Percentiles rank a stretch among this genome's conserved stretches.
Evolutionary conservation across 1,140 invertebrate species (phyloP).

Genomic region (Drosophila paulistorum): DNA sequence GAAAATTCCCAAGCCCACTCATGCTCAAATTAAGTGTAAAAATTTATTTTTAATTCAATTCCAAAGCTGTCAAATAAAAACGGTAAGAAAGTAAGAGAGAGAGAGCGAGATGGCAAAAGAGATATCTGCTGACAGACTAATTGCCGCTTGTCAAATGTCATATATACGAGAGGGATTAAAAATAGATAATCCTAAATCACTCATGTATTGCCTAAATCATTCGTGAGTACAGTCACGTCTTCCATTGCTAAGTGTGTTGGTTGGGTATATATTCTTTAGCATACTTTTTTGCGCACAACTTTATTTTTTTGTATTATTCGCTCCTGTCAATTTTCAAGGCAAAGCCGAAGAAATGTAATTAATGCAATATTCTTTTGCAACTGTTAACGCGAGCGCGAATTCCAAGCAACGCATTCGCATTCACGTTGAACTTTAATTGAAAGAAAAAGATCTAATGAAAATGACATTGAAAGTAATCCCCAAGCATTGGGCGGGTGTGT

Average conservation of each 20-base stretch:
- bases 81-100: slow-evolving; percentile 17
- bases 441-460: slow-evolving; percentile 59
- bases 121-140: slow-evolving; percentile 54
- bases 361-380: slow-evolving; percentile 57
- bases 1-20: slow-evolving; percentile 2
- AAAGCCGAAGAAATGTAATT: slow-evolving; percentile 49
- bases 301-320: not conserved
- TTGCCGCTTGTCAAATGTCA: slow-evolving; percentile 26
- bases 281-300: not conserved
- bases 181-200: slow-evolving; percentile 21
- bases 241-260: not conserved
- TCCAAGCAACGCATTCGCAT: slow-evolving; percentile 15
- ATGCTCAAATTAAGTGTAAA: slow-evolving; percentile 51
- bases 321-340: slow-evolving; percentile 44
- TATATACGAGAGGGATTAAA: slow-evolving; percentile 39
- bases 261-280: not conserved
- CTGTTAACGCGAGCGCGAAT: slow-evolving; percentile 23
- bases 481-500: not conserved
- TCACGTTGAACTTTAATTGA: slow-evolving; percentile 53
- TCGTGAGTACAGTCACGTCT: not conserved
- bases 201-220: not conserved
- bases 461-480: slow-evolving; percentile 58
- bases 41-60: slow-evolving; percentile 68
- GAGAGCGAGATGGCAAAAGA: slow-evolving; percentile 13
- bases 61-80: slow-evolving; percentile 24